Conservation (phyloP, 2,888 invertebrate species). For the Acleris laterana region DNA sequence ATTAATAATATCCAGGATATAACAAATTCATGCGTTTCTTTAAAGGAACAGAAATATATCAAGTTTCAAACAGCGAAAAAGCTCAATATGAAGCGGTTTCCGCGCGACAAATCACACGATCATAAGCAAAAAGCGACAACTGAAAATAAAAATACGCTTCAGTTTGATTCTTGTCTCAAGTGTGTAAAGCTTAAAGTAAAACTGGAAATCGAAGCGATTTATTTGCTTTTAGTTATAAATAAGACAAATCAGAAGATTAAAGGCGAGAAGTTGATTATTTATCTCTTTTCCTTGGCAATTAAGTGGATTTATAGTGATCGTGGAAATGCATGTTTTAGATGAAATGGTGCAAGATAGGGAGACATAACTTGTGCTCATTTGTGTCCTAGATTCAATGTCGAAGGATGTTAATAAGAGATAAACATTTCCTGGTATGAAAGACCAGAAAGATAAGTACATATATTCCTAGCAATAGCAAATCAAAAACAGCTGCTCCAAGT, state of each 20-base stretch:
- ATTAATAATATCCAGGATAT: constrained; percentile 5
- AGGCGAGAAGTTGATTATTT: constrained; percentile 26
- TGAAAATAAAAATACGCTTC: no score
- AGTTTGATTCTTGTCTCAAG: no score
- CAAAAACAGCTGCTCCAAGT: no score
- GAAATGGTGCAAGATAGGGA: constrained; percentile 10
- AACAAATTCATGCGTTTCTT: constrained; percentile 20
- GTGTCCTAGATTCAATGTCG: not conserved
- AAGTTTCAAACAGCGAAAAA: constrained; percentile 13
- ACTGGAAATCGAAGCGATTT: no score
- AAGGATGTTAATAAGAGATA: no score
- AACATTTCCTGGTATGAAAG: no score
- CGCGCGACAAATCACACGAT: constrained; percentile 32
- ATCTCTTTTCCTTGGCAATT: constrained; percentile 28
- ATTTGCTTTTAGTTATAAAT: no score
- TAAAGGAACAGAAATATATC: constrained; percentile 23
- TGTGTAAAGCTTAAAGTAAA: no score
- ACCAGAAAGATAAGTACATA: no score
- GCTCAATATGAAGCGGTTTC: constrained; percentile 22
- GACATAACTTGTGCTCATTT: not conserved
- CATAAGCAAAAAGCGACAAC: constrained; percentile 8
- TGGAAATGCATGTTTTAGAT: constrained; percentile 12
- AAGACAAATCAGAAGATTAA: constrained; percentile 34
- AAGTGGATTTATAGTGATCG: constrained; percentile 26
- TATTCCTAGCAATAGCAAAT: no score